Evolutionary conservation across 1,140 invertebrate species (phyloP), one percentile per base, ranked within the genome.

Genomic region (Drosophila nikananu): DNA sequence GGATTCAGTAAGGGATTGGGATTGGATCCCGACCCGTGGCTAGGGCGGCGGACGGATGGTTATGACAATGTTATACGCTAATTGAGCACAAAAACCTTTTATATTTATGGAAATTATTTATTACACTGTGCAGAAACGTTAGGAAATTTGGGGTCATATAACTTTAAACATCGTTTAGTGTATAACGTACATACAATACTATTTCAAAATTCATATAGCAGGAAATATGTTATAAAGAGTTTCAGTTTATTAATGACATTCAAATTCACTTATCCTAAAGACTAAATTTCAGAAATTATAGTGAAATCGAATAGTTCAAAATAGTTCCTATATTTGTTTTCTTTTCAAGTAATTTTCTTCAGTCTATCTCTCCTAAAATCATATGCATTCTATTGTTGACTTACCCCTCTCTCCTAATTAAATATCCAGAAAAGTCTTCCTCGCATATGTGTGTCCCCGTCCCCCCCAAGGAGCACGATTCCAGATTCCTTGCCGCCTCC

Each of bases 51-150:
- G 80, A 46, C 65, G 65, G 70, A 80, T 81, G 81, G 77, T 78
- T 87, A 79, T 71, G 83, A 87, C 80, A 87, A 87, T 87, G 73
- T 87, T 83, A 78, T 77, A 80, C 77, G 77, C 83, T 87, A 87
- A 87, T 87, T 83, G 84, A 74, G 84, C 83, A 82, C 80, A 80
- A 82, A 86, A 83, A 83, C 76, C 82, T 82, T 72, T 81, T 73
- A 57, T 49, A 80, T 77, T 80, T 80, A 86, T 79, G 66, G 62
- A 65, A 82, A 77, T 78, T 59, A 55, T 55, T 52, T 44, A 62
- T 55, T 52, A 82, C 83, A 86, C 83, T 76, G 32, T 23, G 8
- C 52, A 41, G 55, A 76, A 81, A 37, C 58, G 32, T 27, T 4
- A 7, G 17, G 10, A 21, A 35, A 35, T 35, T 32, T 12, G 10